Evolutionary conservation across 2,888 invertebrate genomes (phyloP), one percentile per base, ranked within the genome.

Genomic region (Drosophila robusta): DNA sequence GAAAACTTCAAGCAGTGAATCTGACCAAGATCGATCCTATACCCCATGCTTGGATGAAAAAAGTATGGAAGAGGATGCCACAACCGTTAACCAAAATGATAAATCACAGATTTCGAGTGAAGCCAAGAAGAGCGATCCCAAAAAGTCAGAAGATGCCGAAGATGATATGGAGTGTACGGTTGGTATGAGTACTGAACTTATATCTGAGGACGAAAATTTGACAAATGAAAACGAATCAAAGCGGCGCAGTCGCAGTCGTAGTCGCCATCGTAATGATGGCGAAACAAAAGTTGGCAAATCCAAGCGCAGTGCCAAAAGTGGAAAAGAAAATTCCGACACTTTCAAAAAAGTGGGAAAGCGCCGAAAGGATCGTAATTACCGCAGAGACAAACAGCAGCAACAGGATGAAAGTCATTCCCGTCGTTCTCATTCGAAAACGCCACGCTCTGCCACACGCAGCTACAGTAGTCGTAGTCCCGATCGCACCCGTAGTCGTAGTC

Each of bases 291-390:
- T 36, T n/a, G 36, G 39, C 22, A 89, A 79, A 50, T 50, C 81
- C 3, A 77, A 73, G 36, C 80, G 81, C 5, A 71, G 47, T 29
- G 45, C 60, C 6, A 90, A 79, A 18, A 87, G 83, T 4, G 74
- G 73, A 5, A 76, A 78, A 44, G 87, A 90, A 16, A 93, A 92
- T 65, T 93, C 94, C 47, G 94, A 94, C 87, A 76, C 86, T 0
- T 97, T 97, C 93, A 97, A 97, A 87, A 97, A 97, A 90, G 93
- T 96, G 11, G 95, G 96, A 45, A 96, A 96, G 90, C 95, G 93
- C 77, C 95, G 94, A 18, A 96, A 96, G 90, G 96, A 95, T 84
- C 93, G 96, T 67, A 97, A 95, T 86, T 97, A 97, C 89, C 93
- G 97, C 7, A 95, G 96, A 2, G 96, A 95, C 49, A 95, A 94